phyloP scores from a whole-genome alignment of 2,113 vertebrate genomes.

The Pangasianodon hypophthalmus region DNA sequence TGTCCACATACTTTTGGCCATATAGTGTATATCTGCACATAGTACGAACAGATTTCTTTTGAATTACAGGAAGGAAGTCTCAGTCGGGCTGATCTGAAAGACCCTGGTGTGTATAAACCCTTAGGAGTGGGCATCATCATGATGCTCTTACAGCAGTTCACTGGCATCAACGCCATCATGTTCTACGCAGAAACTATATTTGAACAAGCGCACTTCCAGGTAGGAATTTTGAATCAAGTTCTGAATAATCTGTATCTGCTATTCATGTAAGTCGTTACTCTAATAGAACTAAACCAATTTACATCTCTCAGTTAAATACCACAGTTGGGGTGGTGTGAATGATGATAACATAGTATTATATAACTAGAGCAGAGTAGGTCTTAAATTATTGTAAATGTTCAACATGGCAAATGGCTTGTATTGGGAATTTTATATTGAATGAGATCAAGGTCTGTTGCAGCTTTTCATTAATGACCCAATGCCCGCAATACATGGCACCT shows the following conservation, averaged over 20 bases:
- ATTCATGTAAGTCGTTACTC: background rate
- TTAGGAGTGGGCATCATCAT: slow-evolving; percentile 81
- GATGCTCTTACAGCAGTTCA: slow-evolving; percentile 92
- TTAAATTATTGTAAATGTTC: too few relatives aligned
- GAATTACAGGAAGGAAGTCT: slow-evolving; percentile 70
- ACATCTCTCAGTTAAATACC: too few relatives aligned
- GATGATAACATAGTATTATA: too few relatives aligned
- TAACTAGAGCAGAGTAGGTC: too few relatives aligned
- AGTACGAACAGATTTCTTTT: background rate
- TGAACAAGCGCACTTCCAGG: slow-evolving; percentile 85
- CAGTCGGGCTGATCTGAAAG: slow-evolving; percentile 74
- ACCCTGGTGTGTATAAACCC: slow-evolving; percentile 84
- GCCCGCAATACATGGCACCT: background rate
- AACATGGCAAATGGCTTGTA: too few relatives aligned
- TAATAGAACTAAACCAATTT: background rate
- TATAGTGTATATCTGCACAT: background rate
- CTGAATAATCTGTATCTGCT: background rate
- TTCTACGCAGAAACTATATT: slow-evolving; percentile 93
- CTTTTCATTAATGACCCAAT: background rate
- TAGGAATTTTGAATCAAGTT: slow-evolving; percentile 53
- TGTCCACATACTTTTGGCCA: background rate
- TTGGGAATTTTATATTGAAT: too few relatives aligned
- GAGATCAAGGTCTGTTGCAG: background rate
- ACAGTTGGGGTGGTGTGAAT: too few relatives aligned
- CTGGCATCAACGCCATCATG: slow-evolving; percentile 93